Evolutionary conservation across 2,113 vertebrate species (phyloP), one percentile per base, ranked within the genome.

Genomic region (Phasianus colchicus): DNA sequence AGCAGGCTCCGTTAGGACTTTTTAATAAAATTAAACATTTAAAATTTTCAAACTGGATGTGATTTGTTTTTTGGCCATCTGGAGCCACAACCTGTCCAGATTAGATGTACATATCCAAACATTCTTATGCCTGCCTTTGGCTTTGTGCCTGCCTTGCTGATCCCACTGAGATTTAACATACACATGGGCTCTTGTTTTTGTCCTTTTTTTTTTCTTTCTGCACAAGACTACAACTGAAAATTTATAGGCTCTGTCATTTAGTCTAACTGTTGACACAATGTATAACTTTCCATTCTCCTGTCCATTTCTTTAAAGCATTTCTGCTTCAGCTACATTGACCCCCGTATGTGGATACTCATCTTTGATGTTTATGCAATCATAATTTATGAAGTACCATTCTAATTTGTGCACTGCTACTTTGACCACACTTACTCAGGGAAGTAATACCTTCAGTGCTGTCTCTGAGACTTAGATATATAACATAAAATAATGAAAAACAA

Each of bases 71-170:
- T 90, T 76, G 78, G 82, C 96, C 96, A 97, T 97, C 97, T 97
- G 96, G 94, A 97, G 92, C 71, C 77, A 75, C 97, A 97, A 90
- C 96, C 95, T 97, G 96, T 97, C 96, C 95, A 50, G 86, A 90
- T 95, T 73, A 65, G 22, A 80, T 90, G 61, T 83, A 95, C 5
- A 6, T 86, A 95, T 93, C 93, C 65, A 14, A 90, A 97, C 82
- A 86, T 95, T 96, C 88, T 76, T 86, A 70, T 71, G 92, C 45
- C 61, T 84, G 82, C 85, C 45, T 7, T 83, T 97, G 86, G 73
- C 63, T 95, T 36, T 74, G 34, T 80, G 93, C 88, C 47, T 88
- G 11, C 64, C 22, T 74, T 58, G 32, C 64, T 86, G 81, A 93
- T 92, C 36, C 90, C 89, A 58, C 1, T 48, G 89, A 88, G 75